A percentile compares a stretch with the other conserved stretches of the same genome.
Evolutionary conservation across 2,113 vertebrate species (phyloP).

Genomic region (Dasyurus viverrinus): DNA sequence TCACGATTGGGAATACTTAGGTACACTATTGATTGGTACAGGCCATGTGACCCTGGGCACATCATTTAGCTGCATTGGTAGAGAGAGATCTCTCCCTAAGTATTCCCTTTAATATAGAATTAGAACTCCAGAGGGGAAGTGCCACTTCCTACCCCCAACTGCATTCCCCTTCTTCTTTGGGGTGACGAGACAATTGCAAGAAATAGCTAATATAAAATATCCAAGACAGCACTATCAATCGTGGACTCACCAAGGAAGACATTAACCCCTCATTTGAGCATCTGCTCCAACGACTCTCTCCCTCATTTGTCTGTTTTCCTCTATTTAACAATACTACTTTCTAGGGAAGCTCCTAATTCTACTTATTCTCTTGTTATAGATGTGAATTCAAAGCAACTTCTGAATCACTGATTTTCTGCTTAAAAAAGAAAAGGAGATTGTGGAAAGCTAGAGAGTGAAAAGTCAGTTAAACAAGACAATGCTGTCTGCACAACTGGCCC

Average conservation of each 20-base stretch:
- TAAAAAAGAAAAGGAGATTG: background rate
- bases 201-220: background rate
- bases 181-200: background rate
- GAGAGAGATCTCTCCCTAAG: background rate
- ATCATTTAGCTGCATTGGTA: background rate
- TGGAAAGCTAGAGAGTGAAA: background rate
- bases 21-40: too few species aligned
- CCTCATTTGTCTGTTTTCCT: background rate
- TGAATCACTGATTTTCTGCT: background rate
- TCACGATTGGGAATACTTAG: too few species aligned
- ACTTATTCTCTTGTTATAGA: background rate
- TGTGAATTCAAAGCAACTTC: background rate
- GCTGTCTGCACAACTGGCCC: background rate
- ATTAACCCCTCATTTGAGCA: background rate
- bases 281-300: background rate
- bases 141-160: background rate
- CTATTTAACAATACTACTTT: background rate
- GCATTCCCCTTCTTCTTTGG: background rate
- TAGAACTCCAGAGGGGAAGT: background rate
- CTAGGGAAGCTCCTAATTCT: background rate
- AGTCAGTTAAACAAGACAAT: background rate
- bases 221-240: background rate
- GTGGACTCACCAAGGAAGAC: background rate
- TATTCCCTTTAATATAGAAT: background rate
- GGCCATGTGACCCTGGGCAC: background rate